These are phyloP conservation scores for Perccottus glenii DNA, from an alignment of 2,113 vertebrate species.

Conservation along the genomic window DNA sequence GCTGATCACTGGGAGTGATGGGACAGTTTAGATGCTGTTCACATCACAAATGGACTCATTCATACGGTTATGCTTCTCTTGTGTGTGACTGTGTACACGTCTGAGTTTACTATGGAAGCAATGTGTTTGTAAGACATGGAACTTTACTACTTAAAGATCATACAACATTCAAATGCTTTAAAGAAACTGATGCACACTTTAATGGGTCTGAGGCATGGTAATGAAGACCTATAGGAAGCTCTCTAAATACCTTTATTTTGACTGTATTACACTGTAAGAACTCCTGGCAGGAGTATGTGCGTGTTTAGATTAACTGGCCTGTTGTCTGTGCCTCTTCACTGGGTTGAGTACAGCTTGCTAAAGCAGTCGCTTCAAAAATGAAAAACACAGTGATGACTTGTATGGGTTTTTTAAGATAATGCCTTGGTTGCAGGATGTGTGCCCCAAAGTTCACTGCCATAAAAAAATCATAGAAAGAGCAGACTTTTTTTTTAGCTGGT, in stretches of 20 bases:
- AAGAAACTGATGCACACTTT: no score
- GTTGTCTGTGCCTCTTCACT: background rate
- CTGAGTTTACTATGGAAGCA: background rate
- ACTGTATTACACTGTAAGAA: slow-evolving; percentile 12
- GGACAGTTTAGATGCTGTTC: background rate
- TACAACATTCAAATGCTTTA: no score
- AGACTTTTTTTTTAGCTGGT: slow-evolving; percentile 1
- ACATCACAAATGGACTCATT: background rate
- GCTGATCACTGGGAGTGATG: slow-evolving; percentile 7
- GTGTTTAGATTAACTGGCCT: slow-evolving; percentile 21
- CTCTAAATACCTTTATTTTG: background rate
- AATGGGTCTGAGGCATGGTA: no score
- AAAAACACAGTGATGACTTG: slow-evolving; percentile 50
- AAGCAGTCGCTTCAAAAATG: slow-evolving; percentile 41
- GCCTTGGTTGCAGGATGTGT: slow-evolving; percentile 40
- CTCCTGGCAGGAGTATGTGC: slow-evolving; percentile 15
- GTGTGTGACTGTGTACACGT: background rate
- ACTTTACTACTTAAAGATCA: no score
- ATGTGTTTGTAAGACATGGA: no score
- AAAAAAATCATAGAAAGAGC: slow-evolving; percentile 32
- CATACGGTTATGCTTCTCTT: background rate
- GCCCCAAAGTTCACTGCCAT: slow-evolving; percentile 15
- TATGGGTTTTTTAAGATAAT: slow-evolving; percentile 45
- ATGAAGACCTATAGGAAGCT: no score
- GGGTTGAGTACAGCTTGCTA: slow-evolving; percentile 14